Percentiles rank a stretch among this genome's conserved stretches.
Conservation (phyloP, 2,797 vertebrate genomes). For the Arnoldichthys spilopterus region DNA sequence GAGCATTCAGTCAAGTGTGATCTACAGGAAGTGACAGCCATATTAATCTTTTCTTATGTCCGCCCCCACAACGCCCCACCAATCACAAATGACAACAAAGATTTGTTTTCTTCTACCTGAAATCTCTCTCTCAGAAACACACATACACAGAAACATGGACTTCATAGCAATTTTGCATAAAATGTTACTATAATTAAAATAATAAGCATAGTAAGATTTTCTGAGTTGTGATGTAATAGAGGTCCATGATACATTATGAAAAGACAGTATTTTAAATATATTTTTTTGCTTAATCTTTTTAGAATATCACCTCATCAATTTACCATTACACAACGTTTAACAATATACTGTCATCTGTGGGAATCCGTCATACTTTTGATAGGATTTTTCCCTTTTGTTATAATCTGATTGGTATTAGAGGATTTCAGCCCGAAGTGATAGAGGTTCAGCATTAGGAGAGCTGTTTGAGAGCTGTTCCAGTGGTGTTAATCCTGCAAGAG, state of each 20-base stretch:
- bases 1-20: slow-evolving; percentile 50
- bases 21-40: slow-evolving; percentile 55
- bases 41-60: slow-evolving; percentile 51
- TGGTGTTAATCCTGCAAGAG: neutral
- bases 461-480: too few relatives aligned
- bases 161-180: too few relatives aligned
- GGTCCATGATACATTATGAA: too few relatives aligned
- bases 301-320: too few relatives aligned
- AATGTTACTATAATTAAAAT: neutral
- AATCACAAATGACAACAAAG: slow-evolving; percentile 40
- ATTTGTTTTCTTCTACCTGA: neutral
- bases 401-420: neutral
- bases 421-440: neutral
- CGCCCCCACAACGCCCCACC: slow-evolving; percentile 23
- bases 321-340: too few relatives aligned
- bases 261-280: neutral
- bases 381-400: neutral
- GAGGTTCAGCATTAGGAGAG: neutral
- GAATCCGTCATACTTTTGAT: neutral
- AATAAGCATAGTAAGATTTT: neutral
- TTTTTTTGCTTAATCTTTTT: neutral
- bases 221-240: too few relatives aligned
- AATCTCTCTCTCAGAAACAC: neutral
- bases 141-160: neutral
- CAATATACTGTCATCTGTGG: neutral